Conservation (phyloP, 2,888 invertebrate genomes). For the Noctuana brunneofusca region DNA sequence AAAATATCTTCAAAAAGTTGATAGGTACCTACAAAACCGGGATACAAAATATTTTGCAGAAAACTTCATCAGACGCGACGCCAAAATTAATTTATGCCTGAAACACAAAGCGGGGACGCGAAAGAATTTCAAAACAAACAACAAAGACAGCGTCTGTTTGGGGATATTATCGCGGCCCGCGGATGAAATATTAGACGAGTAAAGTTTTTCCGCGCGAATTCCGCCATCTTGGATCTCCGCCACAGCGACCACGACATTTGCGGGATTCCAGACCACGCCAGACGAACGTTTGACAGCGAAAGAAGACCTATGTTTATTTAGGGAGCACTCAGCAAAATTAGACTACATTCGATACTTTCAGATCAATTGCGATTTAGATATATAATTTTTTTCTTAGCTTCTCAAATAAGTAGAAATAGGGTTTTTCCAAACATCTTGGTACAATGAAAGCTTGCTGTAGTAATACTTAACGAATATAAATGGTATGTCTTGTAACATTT, state of each 20-base stretch:
- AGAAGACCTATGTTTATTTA: slow-evolving; percentile 53
- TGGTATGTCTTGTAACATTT: too few relatives aligned
- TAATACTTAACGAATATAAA: too few relatives aligned
- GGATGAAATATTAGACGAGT: slow-evolving; percentile 68
- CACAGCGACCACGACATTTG: slow-evolving; percentile 62
- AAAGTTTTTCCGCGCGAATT: slow-evolving; percentile 63
- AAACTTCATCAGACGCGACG: slow-evolving; percentile 30
- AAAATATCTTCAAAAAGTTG: neutral
- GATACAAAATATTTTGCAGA: neutral
- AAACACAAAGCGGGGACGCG: slow-evolving; percentile 42
- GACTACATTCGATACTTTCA: slow-evolving; percentile 8
- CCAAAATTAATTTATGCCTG: slow-evolving; percentile 60
- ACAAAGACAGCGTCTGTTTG: slow-evolving; percentile 63
- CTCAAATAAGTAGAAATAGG: too few relatives aligned
- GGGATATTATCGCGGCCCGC: slow-evolving; percentile 50
- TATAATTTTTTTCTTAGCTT: too few relatives aligned
- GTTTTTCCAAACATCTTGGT: too few relatives aligned
- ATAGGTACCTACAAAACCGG: too few relatives aligned
- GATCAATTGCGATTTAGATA: neutral
- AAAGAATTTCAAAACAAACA: slow-evolving; percentile 64
- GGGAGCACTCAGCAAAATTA: slow-evolving; percentile 17
- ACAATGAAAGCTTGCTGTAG: too few relatives aligned
- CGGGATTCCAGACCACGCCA: slow-evolving; percentile 66
- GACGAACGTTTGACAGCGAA: slow-evolving; percentile 61
- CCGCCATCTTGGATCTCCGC: slow-evolving; percentile 54